A percentile compares a stretch with the other conserved stretches of the same genome.
Evolutionary conservation across 1,140 invertebrate species (phyloP).

Genomic region (Megalopta genalis): DNA sequence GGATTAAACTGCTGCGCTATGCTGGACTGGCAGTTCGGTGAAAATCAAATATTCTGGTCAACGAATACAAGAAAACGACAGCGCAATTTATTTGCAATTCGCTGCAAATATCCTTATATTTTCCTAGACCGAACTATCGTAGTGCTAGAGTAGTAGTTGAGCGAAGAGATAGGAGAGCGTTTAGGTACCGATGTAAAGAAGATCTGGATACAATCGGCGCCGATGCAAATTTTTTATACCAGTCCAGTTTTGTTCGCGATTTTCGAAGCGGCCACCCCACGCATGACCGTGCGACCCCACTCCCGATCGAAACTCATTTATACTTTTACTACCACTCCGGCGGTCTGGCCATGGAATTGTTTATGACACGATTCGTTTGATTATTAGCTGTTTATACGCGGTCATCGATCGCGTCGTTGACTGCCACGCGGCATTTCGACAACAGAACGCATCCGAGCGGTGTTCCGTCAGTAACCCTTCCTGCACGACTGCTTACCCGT

Average conservation of each 20-base stretch:
- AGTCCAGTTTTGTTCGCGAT: constrained; percentile 59
- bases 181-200: neutral
- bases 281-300: constrained; percentile 60
- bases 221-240: constrained; percentile 57
- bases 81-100: neutral
- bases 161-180: neutral
- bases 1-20: no score
- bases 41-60: no score
- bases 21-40: no score
- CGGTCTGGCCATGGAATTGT: constrained; percentile 64
- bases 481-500: constrained; percentile 51
- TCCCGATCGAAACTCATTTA: constrained; percentile 72
- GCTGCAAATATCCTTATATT: neutral
- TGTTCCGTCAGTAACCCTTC: constrained; percentile 59
- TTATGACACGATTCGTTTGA: constrained; percentile 78
- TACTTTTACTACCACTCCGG: constrained; percentile 73
- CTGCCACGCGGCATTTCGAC: constrained; percentile 64
- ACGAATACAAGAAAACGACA: no score
- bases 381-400: constrained; percentile 78
- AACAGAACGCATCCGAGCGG: constrained; percentile 60
- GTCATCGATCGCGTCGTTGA: constrained; percentile 70
- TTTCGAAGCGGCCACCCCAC: constrained; percentile 64
- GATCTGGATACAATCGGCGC: constrained; percentile 11
- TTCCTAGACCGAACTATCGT: neutral
- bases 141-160: neutral